Evolutionary conservation across 1,140 invertebrate species (phyloP), one percentile per base, ranked within the genome.

Genomic region (Drosophila insularis): DNA sequence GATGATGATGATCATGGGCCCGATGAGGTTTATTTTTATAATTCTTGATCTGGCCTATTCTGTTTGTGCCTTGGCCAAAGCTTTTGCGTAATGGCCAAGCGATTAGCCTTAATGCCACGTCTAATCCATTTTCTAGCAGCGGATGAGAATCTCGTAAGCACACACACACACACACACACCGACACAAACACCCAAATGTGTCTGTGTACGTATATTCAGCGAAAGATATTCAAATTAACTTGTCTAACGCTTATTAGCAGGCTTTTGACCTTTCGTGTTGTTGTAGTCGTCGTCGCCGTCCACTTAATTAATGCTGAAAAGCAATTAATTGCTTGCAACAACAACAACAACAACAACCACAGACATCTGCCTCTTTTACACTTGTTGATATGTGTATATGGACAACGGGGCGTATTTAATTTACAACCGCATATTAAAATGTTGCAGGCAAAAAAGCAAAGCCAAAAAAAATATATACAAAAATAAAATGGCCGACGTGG

Each of bases 371-470:
- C 76, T 75, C 67, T 74, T 58, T 68, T 74, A 54, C 66, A 80
- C 75, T 76, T 74, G 84, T 85, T 89, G 84, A 87, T 87, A 87
- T 82, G 81, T 74, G 82, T 82, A 89, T 87, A 89, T 87, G 82
- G 84, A 75, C 82, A 89, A 89, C 82, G 62, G 80, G 84, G 84
- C 84, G 82, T 87, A 87, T 87, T 87, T 89, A 82, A 82, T 87
- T 87, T 87, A 87, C 82, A 87, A 70, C 82, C 82, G 76, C 78
- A 78, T 86, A 87, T 87, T 87, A 87, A 87, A 87, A 87, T 82
- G 82, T 87, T 87, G 82, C 84, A 87, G 73, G 46, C 72, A 87
- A 37, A 37, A 37, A 37, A n/a, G n/a, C n/a, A n/a, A n/a, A n/a
- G n/a, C n/a, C n/a, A 35, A 35, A 31, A 31, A 86, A 35, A 35